A percentile compares a stretch with the other conserved stretches of the same genome.
These are phyloP conservation scores for Anoplius nigerrimus DNA, from an alignment of 2,888 invertebrate species.

Conservation along the genomic window DNA sequence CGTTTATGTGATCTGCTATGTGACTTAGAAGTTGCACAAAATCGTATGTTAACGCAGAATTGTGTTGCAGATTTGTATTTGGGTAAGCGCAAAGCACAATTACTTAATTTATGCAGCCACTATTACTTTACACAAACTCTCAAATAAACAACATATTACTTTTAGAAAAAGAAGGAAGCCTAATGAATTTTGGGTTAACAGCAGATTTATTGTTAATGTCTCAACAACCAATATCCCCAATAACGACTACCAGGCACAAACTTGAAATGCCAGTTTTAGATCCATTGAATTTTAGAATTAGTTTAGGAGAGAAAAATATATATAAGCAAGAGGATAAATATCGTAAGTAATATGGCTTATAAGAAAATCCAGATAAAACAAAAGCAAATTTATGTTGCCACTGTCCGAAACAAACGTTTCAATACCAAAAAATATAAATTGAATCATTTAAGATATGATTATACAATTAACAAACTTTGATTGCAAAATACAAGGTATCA, in stretches of 20 bases:
- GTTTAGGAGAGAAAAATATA: constrained; percentile 80
- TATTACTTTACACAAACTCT: constrained; percentile 8
- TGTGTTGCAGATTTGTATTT: constrained; percentile 78
- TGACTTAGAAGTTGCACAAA: constrained; percentile 73
- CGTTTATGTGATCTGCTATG: constrained; percentile 82
- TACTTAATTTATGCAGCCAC: constrained; percentile 2
- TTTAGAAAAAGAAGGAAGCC: constrained; percentile 78
- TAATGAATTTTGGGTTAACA: constrained; percentile 81
- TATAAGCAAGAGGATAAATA: constrained; percentile 81
- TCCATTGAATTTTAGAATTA: constrained; percentile 85
- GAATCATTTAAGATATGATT: too few relatives aligned
- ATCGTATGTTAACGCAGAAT: constrained; percentile 79
- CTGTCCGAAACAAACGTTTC: too few relatives aligned
- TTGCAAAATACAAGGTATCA: too few relatives aligned
- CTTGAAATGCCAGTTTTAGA: constrained; percentile 82
- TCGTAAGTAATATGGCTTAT: constrained; percentile 79
- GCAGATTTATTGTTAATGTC: constrained; percentile 83
- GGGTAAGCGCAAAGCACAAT: constrained; percentile 54
- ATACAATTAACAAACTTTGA: too few relatives aligned
- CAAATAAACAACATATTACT: constrained; percentile 19
- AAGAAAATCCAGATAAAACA: background rate
- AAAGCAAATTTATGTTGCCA: too few relatives aligned
- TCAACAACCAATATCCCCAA: constrained; percentile 78
- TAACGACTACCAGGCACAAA: constrained; percentile 73
- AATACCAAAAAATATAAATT: too few relatives aligned